Evolutionary conservation across 1,140 invertebrate species (phyloP), one percentile per base, ranked within the genome.

Genomic region (Drosophila fuyamai): DNA sequence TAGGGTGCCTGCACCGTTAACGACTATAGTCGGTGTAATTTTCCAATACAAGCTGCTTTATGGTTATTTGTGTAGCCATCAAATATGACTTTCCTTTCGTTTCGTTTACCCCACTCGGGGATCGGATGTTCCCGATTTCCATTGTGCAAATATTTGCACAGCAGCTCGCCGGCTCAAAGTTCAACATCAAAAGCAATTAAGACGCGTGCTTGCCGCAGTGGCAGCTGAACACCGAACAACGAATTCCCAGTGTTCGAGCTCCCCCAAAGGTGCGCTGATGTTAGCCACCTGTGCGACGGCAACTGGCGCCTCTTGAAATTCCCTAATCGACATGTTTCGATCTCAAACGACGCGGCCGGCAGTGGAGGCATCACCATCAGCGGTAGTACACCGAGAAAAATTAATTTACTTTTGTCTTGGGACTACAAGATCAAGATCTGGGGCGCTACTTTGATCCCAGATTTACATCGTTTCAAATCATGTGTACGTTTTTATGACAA

Each of bases 111-210:
- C 53, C 54, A 67, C 41, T 56, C 48, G 67, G n/a, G 50, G 62
- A 68, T 68, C 43, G 46, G 4, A 27, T 51, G 55, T 55, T 76
- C 63, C 50, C 50, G 23, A 50, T 54, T 56, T 54, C 50, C 57
- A 47, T 63, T 76, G 75, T 62, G 83, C 62, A 88, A 86, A 86
- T 86, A 86, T 79, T 81, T 66, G 59, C 71, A 71, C 77, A 62
- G 71, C 81, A 46, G 44, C 61, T 55, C 36, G 48, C 29, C 81
- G 80, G 89, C 84, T 83, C 81, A 91, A 89, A 91, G 90, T 91
- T 91, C 89, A 84, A 79, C 81, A 91, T 86, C 80, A 79, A 90
- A 91, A 82, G 90, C 90, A 91, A 91, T 91, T 91, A 91, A 91
- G 90, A 91, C 90, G 89, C 89, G 83, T 91, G 84, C 81, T 83